Evolutionary conservation across 1,140 invertebrate genomes (phyloP).

Genomic region (Leptopilina clavipes): DNA sequence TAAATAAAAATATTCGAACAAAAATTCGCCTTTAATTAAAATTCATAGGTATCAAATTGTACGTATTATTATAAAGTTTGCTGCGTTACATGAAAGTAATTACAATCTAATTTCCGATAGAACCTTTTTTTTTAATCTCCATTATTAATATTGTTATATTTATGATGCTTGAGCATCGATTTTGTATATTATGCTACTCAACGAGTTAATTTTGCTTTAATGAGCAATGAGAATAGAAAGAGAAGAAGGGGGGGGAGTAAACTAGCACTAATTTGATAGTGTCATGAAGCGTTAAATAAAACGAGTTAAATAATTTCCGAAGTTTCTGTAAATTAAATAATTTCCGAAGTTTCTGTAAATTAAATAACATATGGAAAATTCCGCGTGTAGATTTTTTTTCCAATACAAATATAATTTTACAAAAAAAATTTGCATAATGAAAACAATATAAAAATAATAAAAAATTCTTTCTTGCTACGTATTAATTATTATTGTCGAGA

Average conservation of each 20-base stretch:
- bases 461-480: too few species aligned
- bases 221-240: slow-evolving; percentile 14
- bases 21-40: not conserved
- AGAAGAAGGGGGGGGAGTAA: not conserved
- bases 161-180: slow-evolving; percentile 5
- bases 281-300: not conserved
- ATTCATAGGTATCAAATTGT: not conserved
- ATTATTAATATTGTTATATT: slow-evolving; percentile 6
- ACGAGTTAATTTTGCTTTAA: slow-evolving; percentile 2
- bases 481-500: too few species aligned
- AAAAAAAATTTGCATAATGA: too few species aligned
- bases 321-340: not conserved
- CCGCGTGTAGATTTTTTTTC: too few species aligned
- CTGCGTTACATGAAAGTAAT: not conserved
- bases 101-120: not conserved
- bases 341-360: not conserved
- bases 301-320: not conserved
- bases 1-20: too few species aligned
- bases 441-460: too few species aligned
- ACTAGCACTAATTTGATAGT: not conserved
- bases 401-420: too few species aligned
- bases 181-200: not conserved
- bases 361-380: too few species aligned
- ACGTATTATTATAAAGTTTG: not conserved
- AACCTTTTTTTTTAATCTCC: not conserved